Evolutionary conservation across 92 coral and sea anemone genomes (phyloP).

Genomic region (Bergia sp.): DNA sequence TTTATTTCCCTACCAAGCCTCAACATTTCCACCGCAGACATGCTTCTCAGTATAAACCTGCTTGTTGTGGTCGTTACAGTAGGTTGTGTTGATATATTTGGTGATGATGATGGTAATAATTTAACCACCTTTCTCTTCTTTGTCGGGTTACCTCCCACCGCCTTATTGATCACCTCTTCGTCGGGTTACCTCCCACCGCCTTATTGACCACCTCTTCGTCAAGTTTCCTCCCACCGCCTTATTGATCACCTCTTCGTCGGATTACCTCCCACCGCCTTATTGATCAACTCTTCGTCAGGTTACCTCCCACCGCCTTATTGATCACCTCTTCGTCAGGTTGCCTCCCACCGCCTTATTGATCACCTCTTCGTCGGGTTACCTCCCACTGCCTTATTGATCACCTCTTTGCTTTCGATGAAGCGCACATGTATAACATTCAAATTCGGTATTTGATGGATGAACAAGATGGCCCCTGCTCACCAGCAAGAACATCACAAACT

Average conservation of each 20-base stretch:
- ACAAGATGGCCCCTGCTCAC: conserved; percentile 78
- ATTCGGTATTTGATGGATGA: conserved; percentile 59
- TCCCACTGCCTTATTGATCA: background rate
- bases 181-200: background rate
- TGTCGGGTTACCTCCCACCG: background rate
- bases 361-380: conserved; percentile 1
- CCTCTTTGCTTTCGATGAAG: conserved; percentile 47
- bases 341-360: too few relatives aligned
- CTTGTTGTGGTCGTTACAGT: conserved; percentile 43
- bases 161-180: too few relatives aligned
- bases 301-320: too few relatives aligned
- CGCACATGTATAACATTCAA: conserved; percentile 56
- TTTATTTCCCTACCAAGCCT: conserved; percentile 65
- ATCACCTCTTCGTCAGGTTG: too few relatives aligned
- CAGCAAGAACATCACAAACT: conserved; percentile 62
- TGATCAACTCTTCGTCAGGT: too few relatives aligned
- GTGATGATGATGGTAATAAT: background rate
- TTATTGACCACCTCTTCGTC: too few relatives aligned
- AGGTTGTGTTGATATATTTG: background rate
- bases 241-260: too few relatives aligned
- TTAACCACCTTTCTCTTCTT: conserved; percentile 2
- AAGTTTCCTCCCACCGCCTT: too few relatives aligned
- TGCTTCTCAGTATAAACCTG: conserved; percentile 65
- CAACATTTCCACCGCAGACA: conserved; percentile 66
- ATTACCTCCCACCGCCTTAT: too few relatives aligned